Conservation (phyloP, 2,797 vertebrate species). For the Triplophysa bombifrons region DNA sequence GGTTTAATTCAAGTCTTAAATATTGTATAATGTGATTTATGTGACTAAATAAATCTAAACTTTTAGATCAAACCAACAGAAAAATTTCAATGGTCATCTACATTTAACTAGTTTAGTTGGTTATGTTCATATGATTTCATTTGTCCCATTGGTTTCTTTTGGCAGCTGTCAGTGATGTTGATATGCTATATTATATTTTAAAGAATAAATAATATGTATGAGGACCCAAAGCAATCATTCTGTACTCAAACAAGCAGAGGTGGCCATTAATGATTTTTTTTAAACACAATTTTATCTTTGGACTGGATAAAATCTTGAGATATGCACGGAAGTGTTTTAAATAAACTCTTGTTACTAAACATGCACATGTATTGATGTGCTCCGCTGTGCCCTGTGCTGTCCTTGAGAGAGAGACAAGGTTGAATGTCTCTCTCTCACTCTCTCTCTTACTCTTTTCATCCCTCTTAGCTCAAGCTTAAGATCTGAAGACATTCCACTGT, state of each 20-base stretch:
- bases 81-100: too few relatives aligned
- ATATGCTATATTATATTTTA: background rate
- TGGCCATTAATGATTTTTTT: too few relatives aligned
- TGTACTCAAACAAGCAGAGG: too few relatives aligned
- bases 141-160: too few relatives aligned
- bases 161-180: background rate
- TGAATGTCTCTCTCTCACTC: constrained; percentile 23
- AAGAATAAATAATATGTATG: background rate
- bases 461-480: constrained; percentile 6
- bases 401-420: constrained; percentile 45
- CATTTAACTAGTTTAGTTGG: background rate
- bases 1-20: background rate
- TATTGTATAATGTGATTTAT: background rate
- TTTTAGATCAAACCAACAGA: background rate
- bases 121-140: background rate
- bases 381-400: constrained; percentile 22
- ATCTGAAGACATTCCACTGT: background rate
- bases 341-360: constrained; percentile 28
- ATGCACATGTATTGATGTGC: constrained; percentile 27
- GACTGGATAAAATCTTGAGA: too few relatives aligned
- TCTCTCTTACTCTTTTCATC: background rate
- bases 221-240: background rate
- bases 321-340: background rate
- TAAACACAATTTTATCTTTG: too few relatives aligned
- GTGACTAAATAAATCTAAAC: background rate